A percentile compares a stretch with the other conserved stretches of the same genome.
These are phyloP conservation scores for Scophthalmus maximus DNA, from an alignment of 2,113 vertebrate genomes.

Conservation along the genomic window DNA sequence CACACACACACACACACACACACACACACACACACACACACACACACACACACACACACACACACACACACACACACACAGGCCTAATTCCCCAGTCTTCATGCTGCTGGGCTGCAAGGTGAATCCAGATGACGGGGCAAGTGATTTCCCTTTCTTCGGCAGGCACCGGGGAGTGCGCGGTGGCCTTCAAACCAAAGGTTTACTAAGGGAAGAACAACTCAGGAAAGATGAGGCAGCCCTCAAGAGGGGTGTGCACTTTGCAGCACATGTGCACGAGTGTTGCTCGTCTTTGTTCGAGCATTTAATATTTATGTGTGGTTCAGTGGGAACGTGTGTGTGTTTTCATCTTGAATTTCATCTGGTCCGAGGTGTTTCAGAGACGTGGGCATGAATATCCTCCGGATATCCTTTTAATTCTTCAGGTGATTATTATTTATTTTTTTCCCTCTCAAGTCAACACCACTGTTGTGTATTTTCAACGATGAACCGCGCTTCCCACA, in stretches of 20 bases:
- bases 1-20: not conserved
- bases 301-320: conserved; percentile 56
- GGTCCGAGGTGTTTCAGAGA: not conserved
- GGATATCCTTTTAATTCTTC: not conserved
- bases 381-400: conserved; percentile 10
- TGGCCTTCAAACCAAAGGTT: conserved; percentile 62
- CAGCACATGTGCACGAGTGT: conserved; percentile 8
- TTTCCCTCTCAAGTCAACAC: no score
- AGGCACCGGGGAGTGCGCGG: conserved; percentile 27
- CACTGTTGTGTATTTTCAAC: not conserved
- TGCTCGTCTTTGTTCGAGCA: conserved; percentile 42
- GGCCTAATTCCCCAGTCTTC: not conserved
- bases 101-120: conserved; percentile 40
- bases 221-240: conserved; percentile 43
- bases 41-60: not conserved
- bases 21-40: not conserved
- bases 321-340: conserved; percentile 11
- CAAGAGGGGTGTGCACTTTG: conserved; percentile 35
- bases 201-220: conserved; percentile 57
- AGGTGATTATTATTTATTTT: not conserved
- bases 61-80: not conserved
- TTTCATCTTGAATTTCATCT: conserved; percentile 29
- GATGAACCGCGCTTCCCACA: not conserved
- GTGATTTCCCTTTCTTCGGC: conserved; percentile 54
- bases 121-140: conserved; percentile 56